phyloP scores from a whole-genome alignment of 2,113 vertebrate genomes.

The Etheostoma cragini region DNA sequence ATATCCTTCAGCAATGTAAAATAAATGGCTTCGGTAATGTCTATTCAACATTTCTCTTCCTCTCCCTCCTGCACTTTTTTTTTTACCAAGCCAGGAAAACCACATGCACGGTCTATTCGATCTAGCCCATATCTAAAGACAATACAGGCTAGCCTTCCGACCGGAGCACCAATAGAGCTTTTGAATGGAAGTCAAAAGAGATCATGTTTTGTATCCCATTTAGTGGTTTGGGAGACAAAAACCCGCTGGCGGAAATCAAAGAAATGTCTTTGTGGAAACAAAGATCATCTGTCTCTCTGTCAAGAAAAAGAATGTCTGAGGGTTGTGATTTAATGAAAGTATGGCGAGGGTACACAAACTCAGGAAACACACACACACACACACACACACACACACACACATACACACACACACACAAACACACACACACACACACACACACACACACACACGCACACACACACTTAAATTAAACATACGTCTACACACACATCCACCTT shows the following conservation, averaged over 20 bases:
- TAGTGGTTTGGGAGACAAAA: slow-evolving; percentile 42
- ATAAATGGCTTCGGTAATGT: slow-evolving; percentile 55
- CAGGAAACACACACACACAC: slow-evolving; percentile 35
- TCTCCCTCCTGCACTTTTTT: slow-evolving; percentile 39
- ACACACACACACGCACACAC: slow-evolving; percentile 27
- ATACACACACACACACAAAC: slow-evolving; percentile 19
- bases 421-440: slow-evolving; percentile 38
- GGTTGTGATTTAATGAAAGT: slow-evolving; percentile 66
- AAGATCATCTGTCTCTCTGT: slow-evolving; percentile 64
- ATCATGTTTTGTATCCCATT: slow-evolving; percentile 61
- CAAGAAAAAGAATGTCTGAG: slow-evolving; percentile 45
- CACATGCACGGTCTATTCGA: slow-evolving; percentile 51
- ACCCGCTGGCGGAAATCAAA: slow-evolving; percentile 56
- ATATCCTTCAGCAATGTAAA: slow-evolving; percentile 50
- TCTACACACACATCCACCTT: neutral
- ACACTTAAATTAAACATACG: neutral
- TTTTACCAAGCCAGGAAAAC: slow-evolving; percentile 55
- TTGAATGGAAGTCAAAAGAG: slow-evolving; percentile 53
- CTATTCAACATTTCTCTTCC: slow-evolving; percentile 68
- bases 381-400: slow-evolving; percentile 3
- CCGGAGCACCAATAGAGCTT: slow-evolving; percentile 31
- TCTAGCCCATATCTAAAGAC: slow-evolving; percentile 65
- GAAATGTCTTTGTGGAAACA: slow-evolving; percentile 46
- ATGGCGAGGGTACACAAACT: slow-evolving; percentile 38
- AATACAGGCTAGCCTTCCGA: slow-evolving; percentile 50